Base-by-base conservation (phyloP, 2,113 vertebrate genomes). In the Cyprinodon variegatus region DNA sequence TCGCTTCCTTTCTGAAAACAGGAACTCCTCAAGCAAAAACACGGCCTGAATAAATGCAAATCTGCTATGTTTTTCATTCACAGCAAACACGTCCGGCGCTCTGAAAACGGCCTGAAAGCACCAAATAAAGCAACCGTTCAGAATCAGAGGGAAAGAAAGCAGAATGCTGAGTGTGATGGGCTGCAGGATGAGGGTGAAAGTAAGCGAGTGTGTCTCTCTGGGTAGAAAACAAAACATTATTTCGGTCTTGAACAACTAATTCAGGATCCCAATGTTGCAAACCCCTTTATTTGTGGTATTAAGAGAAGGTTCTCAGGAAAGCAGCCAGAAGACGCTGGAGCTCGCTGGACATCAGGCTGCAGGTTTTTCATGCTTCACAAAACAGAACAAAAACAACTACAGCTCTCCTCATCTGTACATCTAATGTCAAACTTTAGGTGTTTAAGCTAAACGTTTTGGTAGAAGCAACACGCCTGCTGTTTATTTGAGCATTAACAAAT, bases 181-280 rank as follows among this genome's bases (percentile, higher is more conserved):
- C 45, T 68, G 60, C 22, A 73, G 82, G 20, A 4, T 50, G 66
- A 72, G 48, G 22, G 29, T 78, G 79, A 57, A 57, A 37, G 61
- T 37, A 14, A 14, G 61, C 8, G 60, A 13, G 60, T 41, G 63
- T 41, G 63, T 22, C 39, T 41, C 64, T 61, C 12, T 66, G 64
- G 46, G 41, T 4, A 73, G 43, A 39, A 59, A 61, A 38, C 46
- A 37, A 60, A 45, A 59, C 38, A 53, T 66, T 41, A 36, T 76
- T 38, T 77, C 20, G 37, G 77, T 73, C 10, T 45, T 46, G 12
- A 67, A 46, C 11, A 43, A 77, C 74, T 81, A 73, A 78, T 65
- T 61, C 20, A 53, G 87, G 87, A 90, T 91, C 87, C 86, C 90
- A 88, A 91, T 81, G 86, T 83, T 69, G 73, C 61, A 82, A 78